These are phyloP conservation scores for Limnephilus rhombicus DNA, from an alignment of 2,888 invertebrate genomes.

Conservation along the genomic window DNA sequence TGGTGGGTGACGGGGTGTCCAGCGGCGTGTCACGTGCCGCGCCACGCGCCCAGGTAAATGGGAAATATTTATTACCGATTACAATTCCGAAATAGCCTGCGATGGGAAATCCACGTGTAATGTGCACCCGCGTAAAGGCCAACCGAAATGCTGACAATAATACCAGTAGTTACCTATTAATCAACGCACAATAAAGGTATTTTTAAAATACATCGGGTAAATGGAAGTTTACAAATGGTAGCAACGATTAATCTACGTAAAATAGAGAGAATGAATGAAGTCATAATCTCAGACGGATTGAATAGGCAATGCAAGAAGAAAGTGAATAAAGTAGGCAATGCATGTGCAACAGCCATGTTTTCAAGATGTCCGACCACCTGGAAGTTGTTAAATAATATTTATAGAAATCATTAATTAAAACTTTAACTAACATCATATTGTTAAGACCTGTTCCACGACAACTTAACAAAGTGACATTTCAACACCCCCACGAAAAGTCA, in stretches of 20 bases:
- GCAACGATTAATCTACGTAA: background rate
- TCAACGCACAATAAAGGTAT: background rate
- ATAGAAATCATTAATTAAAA: too few relatives aligned
- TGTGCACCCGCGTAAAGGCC: background rate
- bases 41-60: slow-evolving; percentile 45
- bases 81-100: slow-evolving; percentile 53
- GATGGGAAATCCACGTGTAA: slow-evolving; percentile 11
- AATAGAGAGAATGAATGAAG: background rate
- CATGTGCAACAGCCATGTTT: background rate
- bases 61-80: slow-evolving; percentile 61
- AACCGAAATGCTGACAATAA: background rate
- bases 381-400: background rate
- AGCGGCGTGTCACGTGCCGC: slow-evolving; percentile 37
- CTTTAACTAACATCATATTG: too few relatives aligned
- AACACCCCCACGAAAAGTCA: too few relatives aligned
- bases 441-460: too few relatives aligned
- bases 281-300: background rate
- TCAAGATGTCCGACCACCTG: background rate
- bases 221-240: background rate
- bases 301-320: background rate
- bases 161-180: background rate
- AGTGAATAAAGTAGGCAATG: background rate
- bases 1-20: background rate
- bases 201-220: background rate
- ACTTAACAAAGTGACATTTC: too few relatives aligned